Percentiles rank a stretch among this genome's conserved stretches.
These are phyloP conservation scores for Drosophila prolongata DNA, from an alignment of 2,888 invertebrate species.

Conservation along the genomic window DNA sequence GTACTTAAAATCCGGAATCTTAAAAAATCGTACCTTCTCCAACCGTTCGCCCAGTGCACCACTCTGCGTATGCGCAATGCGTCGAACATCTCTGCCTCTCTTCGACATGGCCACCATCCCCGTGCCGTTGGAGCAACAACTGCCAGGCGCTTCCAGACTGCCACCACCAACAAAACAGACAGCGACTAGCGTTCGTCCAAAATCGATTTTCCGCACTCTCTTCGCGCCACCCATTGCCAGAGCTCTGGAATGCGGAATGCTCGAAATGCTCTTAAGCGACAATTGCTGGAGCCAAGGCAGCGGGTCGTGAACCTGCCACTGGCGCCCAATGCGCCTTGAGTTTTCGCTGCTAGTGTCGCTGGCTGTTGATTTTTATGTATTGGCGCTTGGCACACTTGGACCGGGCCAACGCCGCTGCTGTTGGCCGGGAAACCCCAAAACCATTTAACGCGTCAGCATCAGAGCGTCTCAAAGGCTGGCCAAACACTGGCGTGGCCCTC, in stretches of 20 bases:
- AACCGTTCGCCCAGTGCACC: slow-evolving; percentile 49
- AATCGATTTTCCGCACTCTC: slow-evolving; percentile 65
- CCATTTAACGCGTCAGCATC: slow-evolving; percentile 77
- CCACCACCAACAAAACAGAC: slow-evolving; percentile 46
- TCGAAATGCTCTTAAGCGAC: slow-evolving; percentile 48
- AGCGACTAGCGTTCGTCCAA: slow-evolving; percentile 30
- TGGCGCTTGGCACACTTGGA: slow-evolving; percentile 70
- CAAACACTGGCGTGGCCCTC: slow-evolving; percentile 48
- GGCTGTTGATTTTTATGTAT: slow-evolving; percentile 71
- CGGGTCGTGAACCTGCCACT: slow-evolving; percentile 69
- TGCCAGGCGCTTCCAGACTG: slow-evolving; percentile 58
- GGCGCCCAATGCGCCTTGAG: slow-evolving; percentile 56
- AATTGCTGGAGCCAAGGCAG: slow-evolving; percentile 54
- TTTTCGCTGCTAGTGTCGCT: slow-evolving; percentile 36
- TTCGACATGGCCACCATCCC: slow-evolving; percentile 4
- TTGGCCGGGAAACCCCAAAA: slow-evolving; percentile 65
- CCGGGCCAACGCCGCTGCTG: slow-evolving; percentile 40
- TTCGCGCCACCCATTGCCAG: slow-evolving; percentile 14
- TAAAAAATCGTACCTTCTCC: too few species aligned
- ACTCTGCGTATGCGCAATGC: slow-evolving; percentile 63
- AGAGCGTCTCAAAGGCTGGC: slow-evolving; percentile 71
- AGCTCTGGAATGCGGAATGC: slow-evolving; percentile 21
- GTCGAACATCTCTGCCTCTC: slow-evolving; percentile 2
- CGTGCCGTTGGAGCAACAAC: slow-evolving; percentile 55
- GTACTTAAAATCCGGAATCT: too few species aligned